phyloP scores from a whole-genome alignment of 2,888 invertebrate species.

The Trilocha varians region DNA sequence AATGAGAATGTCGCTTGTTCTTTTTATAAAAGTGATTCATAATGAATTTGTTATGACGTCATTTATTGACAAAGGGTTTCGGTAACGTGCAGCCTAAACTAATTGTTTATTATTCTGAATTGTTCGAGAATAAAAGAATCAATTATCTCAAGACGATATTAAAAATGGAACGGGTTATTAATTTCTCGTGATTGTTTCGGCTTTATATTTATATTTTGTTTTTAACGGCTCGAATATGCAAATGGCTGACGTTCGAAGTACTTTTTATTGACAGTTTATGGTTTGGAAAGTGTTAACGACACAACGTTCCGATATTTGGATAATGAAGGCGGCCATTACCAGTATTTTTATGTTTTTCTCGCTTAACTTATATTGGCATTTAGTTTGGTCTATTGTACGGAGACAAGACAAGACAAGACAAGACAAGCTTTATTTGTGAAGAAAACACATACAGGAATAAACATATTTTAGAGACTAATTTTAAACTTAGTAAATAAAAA shows the following conservation, averaged over 20 bases:
- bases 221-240: conserved; percentile 61
- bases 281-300: conserved; percentile 63
- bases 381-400: no score
- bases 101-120: no score
- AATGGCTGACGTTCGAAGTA: conserved; percentile 49
- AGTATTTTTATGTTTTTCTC: background rate
- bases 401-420: no score
- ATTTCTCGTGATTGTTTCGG: conserved; percentile 35
- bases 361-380: no score
- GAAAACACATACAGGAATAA: no score
- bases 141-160: conserved; percentile 28
- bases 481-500: no score
- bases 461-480: no score
- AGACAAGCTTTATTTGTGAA: no score
- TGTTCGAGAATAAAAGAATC: no score
- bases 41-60: no score
- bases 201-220: conserved; percentile 35
- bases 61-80: no score
- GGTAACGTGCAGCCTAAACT: no score
- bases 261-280: conserved; percentile 70
- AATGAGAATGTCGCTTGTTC: background rate
- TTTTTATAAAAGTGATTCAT: background rate
- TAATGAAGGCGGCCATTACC: conserved; percentile 33
- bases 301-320: conserved; percentile 46
- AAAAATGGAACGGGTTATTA: conserved; percentile 57